These are phyloP conservation scores for Rhadina sibilatrix DNA, from an alignment of 2,113 vertebrate genomes.

Conservation along the genomic window DNA sequence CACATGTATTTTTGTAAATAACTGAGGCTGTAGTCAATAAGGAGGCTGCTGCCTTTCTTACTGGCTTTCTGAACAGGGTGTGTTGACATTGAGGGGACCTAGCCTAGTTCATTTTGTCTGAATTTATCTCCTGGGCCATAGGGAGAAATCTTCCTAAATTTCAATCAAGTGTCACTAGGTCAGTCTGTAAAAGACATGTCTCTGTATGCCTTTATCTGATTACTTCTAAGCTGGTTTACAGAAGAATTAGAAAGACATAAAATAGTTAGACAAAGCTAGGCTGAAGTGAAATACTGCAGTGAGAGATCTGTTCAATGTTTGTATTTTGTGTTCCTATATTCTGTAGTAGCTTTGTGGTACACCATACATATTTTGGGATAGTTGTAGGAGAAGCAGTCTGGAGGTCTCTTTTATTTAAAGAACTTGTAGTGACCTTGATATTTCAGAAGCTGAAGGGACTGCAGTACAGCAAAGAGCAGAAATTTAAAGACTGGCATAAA, in stretches of 20 bases:
- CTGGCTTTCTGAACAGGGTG: neutral
- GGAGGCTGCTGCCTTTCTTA: neutral
- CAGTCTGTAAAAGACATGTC: neutral
- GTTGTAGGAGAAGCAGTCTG: neutral
- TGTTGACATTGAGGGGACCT: neutral
- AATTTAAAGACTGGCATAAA: neutral
- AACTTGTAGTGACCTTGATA: neutral
- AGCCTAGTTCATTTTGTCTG: neutral
- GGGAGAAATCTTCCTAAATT: neutral
- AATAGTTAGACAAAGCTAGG: neutral
- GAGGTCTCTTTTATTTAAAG: neutral
- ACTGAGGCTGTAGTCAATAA: neutral
- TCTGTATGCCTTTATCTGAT: neutral
- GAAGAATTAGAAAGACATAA: neutral
- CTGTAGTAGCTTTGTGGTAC: neutral
- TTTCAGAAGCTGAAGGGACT: neutral
- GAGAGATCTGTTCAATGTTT: neutral
- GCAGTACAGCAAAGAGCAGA: neutral
- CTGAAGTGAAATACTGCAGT: neutral
- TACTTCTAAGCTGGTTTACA: neutral
- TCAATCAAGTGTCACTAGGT: neutral
- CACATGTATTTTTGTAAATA: neutral
- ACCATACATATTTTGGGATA: neutral
- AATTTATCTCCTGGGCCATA: neutral
- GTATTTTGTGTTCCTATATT: neutral